Conservation (phyloP, 2,113 vertebrate species). For the Sturnira hondurensis region DNA sequence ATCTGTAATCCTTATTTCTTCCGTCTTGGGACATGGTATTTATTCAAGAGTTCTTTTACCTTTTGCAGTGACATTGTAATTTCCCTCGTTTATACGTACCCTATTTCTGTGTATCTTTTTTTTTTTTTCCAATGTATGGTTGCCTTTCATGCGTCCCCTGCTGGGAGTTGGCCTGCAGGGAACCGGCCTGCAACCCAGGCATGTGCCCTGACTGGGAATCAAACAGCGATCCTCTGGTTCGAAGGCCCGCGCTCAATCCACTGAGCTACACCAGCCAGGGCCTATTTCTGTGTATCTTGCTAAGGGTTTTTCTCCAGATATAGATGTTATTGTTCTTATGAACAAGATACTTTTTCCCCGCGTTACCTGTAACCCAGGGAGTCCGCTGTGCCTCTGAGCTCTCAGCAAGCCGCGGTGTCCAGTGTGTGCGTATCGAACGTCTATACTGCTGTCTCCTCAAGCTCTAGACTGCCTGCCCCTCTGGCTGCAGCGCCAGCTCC, state of each 20-base stretch:
- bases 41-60: background rate
- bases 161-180: too few relatives aligned
- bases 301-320: background rate
- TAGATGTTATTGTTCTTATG: background rate
- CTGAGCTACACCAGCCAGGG: too few relatives aligned
- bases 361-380: background rate
- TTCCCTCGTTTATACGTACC: background rate
- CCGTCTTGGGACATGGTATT: background rate
- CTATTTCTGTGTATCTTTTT: background rate
- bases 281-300: background rate
- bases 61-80: background rate
- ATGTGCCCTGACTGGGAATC: too few relatives aligned
- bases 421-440: too few relatives aligned
- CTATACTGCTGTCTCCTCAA: background rate
- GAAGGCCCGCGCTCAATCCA: too few relatives aligned
- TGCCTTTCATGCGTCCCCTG: too few relatives aligned
- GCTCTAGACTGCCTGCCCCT: background rate
- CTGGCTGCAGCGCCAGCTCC: background rate
- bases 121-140: too few relatives aligned
- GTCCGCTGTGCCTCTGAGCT: background rate
- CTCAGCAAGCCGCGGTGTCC: background rate
- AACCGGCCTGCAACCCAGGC: too few relatives aligned
- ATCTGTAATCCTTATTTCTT: background rate
- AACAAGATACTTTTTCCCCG: background rate
- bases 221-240: too few relatives aligned